These are phyloP conservation scores for Streptopelia turtur DNA, from an alignment of 2,797 vertebrate genomes.

Conservation along the genomic window DNA sequence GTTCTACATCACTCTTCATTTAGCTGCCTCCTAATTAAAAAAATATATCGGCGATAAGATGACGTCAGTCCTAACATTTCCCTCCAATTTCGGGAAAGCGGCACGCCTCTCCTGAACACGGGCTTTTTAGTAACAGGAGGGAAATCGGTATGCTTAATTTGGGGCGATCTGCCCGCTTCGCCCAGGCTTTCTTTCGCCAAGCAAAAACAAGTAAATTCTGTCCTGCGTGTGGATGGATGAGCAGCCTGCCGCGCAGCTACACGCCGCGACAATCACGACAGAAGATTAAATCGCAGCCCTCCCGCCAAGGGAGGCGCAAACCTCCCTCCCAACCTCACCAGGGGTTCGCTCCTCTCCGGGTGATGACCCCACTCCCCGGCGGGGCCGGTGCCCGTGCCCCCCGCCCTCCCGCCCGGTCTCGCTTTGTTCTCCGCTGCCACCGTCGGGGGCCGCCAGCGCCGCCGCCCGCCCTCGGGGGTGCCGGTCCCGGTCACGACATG, in stretches of 20 bases:
- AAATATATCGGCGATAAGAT: background rate
- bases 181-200: background rate
- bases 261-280: background rate
- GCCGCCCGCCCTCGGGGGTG: background rate
- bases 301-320: background rate
- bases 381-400: background rate
- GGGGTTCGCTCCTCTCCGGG: constrained; percentile 70
- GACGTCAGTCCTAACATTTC: background rate
- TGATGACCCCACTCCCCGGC: constrained; percentile 74
- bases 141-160: background rate
- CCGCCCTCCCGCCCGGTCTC: background rate
- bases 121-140: background rate
- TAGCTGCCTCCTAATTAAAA: constrained; percentile 54
- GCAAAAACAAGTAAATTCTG: background rate
- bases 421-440: constrained; percentile 1
- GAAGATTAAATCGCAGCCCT: background rate
- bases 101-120: fast-evolving
- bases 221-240: background rate
- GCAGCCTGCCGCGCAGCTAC: background rate
- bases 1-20: constrained; percentile 51
- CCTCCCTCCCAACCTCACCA: constrained; percentile 2
- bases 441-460: background rate
- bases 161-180: background rate
- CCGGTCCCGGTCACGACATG: background rate
- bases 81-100: background rate